Percentiles rank a stretch among this genome's conserved stretches.
These are phyloP conservation scores for Parnassius mnemosyne DNA, from an alignment of 2,888 invertebrate genomes.

Conservation along the genomic window DNA sequence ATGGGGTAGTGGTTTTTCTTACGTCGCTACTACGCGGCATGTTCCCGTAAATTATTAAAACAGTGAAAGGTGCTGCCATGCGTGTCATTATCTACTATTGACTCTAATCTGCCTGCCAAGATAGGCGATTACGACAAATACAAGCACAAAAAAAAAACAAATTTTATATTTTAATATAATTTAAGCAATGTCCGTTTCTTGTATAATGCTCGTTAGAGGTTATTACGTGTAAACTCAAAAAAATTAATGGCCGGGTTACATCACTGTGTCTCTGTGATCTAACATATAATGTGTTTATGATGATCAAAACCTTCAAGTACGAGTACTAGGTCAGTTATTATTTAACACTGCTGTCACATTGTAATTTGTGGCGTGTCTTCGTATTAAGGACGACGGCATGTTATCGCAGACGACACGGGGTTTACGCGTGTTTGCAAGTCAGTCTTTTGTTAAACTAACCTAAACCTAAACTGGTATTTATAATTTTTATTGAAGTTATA, in stretches of 20 bases:
- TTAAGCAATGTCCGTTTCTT: too few relatives aligned
- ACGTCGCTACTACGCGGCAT: too few relatives aligned
- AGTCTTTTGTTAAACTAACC: conserved; percentile 7
- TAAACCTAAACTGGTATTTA: background rate
- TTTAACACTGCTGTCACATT: conserved; percentile 32
- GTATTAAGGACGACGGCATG: conserved; percentile 23
- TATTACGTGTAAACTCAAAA: conserved; percentile 6
- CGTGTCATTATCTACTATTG: too few relatives aligned
- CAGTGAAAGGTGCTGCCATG: too few relatives aligned
- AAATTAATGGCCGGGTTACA: conserved; percentile 17
- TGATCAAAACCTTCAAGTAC: conserved; percentile 30
- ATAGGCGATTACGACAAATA: too few relatives aligned
- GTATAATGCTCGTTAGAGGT: too few relatives aligned
- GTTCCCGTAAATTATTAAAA: too few relatives aligned
- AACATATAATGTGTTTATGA: conserved; percentile 25
- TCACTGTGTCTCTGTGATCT: conserved; percentile 17
- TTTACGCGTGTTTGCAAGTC: conserved; percentile 12
- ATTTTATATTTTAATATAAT: too few relatives aligned
- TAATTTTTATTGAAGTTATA: too few relatives aligned
- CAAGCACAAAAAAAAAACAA: too few relatives aligned
- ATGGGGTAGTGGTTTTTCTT: too few relatives aligned
- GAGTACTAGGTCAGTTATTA: conserved; percentile 37
- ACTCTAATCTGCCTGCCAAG: too few relatives aligned
- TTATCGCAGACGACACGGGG: conserved; percentile 6
- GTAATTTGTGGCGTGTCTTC: background rate